Conservation (phyloP, 2,113 vertebrate species). For the Otolemur garnettii region DNA sequence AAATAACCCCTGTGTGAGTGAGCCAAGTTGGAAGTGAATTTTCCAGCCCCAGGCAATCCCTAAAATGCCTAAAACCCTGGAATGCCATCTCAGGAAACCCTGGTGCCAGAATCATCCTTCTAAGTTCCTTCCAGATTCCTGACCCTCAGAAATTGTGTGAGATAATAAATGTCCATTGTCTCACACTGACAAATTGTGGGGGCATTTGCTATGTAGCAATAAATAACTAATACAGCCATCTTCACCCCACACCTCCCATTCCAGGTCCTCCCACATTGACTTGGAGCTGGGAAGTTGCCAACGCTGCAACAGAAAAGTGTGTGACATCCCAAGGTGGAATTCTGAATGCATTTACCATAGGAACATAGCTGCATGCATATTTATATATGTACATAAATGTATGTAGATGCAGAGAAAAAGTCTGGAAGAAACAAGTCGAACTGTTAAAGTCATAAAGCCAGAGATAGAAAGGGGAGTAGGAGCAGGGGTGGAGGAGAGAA, state of each 20-base stretch:
- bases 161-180: not conserved
- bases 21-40: not conserved
- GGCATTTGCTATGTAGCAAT: not conserved
- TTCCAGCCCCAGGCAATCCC: not conserved
- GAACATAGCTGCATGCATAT: not conserved
- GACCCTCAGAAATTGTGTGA: not conserved
- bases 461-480: not conserved
- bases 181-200: not conserved
- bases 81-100: not conserved
- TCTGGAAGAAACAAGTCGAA: constrained; percentile 22
- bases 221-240: not conserved
- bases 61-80: not conserved
- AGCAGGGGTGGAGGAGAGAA: not conserved
- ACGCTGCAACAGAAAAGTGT: not conserved
- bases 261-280: not conserved
- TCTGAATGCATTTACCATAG: constrained; percentile 41
- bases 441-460: not conserved
- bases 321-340: constrained; percentile 28
- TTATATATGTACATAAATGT: not conserved
- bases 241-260: not conserved
- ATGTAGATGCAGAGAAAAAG: constrained; percentile 9
- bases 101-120: not conserved
- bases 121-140: not conserved
- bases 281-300: constrained; percentile 2
- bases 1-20: not conserved